Base-by-base conservation (phyloP, 2,888 invertebrate genomes). In the Zaprionus lineosus region DNA sequence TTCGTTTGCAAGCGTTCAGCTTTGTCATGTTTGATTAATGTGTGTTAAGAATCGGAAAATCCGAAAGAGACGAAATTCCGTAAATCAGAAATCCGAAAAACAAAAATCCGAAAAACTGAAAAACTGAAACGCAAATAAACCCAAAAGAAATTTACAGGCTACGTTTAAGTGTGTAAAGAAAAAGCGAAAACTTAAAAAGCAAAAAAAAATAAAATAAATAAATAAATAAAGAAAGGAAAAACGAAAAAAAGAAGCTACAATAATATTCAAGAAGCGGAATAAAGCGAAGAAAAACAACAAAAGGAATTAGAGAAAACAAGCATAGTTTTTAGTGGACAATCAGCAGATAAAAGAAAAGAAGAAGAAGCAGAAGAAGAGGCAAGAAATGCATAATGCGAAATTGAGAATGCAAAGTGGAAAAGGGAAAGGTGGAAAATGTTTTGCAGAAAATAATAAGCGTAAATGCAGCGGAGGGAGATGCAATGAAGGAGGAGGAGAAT, bases 241-340 rank as follows among this genome's bases (percentile, higher is more conserved):
- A 19, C 5, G 19, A 19, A 19, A 19, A 19, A 3, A 5, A 19
- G 5, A 19, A 19, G 5, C 19, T 29, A 11, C 5, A 29, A 11
- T 11, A 2, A 2, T 44, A 52, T 43, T 53, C 55, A 36, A 31
- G 6, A 39, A 64, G 40, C 57, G 48, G 50, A 51, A 53, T 56
- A 57, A 39, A 65, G 48, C 40, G 55, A 48, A 44, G 33, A 15
- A 43, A 50, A 55, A 34, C 50, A 61, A 50, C 46, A 46, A 33
- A 51, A 41, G 60, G 63, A 60, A 74, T 61, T 51, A 52, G 65
- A 64, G n/a, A n/a, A n/a, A 71, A 67, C 69, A 73, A 81, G 69
- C 76, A 78, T 82, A 82, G 81, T 82, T 82, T 74, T 82, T 82
- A 82, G 81, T 84, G 81, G 81, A 82, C 81, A 82, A 82, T 82